A percentile compares a stretch with the other conserved stretches of the same genome.
Evolutionary conservation across 1,140 invertebrate species (phyloP).

Genomic region (Neodiprion lecontei): DNA sequence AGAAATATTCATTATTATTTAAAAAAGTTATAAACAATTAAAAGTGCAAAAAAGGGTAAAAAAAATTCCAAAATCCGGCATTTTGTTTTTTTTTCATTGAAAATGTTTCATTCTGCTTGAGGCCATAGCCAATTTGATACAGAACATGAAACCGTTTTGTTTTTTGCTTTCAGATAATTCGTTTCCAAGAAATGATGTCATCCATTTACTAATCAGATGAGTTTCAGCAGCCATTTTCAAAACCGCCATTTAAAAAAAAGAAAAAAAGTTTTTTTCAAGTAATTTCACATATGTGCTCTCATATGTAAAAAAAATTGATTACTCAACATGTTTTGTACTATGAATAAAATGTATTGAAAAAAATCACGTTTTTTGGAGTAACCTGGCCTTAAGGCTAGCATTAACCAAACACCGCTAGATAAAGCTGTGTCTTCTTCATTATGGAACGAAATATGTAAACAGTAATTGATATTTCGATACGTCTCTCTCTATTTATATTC

Average conservation of each 20-base stretch:
- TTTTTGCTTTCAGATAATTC: too few relatives aligned
- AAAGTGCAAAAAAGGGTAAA: slow-evolving; percentile 23
- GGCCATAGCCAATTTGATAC: slow-evolving; percentile 24
- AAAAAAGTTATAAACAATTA: slow-evolving; percentile 11
- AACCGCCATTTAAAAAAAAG: too few relatives aligned
- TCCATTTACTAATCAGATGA: too few relatives aligned
- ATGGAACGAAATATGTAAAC: background rate
- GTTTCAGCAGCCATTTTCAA: too few relatives aligned
- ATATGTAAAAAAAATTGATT: too few relatives aligned
- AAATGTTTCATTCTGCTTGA: background rate
- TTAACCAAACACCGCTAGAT: background rate
- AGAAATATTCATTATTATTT: slow-evolving; percentile 27
- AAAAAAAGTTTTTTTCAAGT: background rate
- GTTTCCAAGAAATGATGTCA: too few relatives aligned
- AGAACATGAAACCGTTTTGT: background rate
- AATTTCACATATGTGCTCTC: too few relatives aligned
- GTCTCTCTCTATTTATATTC: too few relatives aligned
- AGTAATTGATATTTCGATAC: background rate
- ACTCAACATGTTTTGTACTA: too few relatives aligned
- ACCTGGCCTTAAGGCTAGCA: background rate
- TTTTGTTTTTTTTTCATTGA: slow-evolving; percentile 15
- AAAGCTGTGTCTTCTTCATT: background rate
- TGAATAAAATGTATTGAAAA: too few relatives aligned
- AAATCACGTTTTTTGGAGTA: background rate
- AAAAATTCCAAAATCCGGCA: slow-evolving; percentile 24